A percentile compares a stretch with the other conserved stretches of the same genome.
These are phyloP conservation scores for Cossypha heuglini DNA, from an alignment of 2,797 vertebrate species.

Conservation along the genomic window DNA sequence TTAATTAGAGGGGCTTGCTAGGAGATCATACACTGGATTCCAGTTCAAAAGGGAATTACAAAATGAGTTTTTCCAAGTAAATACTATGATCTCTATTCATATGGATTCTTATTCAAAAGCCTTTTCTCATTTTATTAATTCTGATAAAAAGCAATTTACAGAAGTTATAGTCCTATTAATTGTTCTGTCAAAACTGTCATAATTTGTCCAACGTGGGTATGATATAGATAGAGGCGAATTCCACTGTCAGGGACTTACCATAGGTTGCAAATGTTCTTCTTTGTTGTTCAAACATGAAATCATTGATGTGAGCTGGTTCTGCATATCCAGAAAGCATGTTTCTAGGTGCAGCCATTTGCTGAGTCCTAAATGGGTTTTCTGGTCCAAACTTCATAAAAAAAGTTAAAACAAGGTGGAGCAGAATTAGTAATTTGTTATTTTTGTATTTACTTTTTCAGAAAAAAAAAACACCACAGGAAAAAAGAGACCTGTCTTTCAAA, in stretches of 20 bases:
- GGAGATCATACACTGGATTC: background rate
- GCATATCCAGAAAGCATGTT: constrained; percentile 98
- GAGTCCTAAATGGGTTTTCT: constrained; percentile 89
- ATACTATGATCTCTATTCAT: background rate
- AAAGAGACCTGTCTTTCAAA: background rate
- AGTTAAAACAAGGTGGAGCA: background rate
- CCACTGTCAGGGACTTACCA: constrained; percentile 75
- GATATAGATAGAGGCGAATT: background rate
- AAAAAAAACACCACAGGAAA: background rate
- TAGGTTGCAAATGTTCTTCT: constrained; percentile 95
- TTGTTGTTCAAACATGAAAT: constrained; percentile 99
- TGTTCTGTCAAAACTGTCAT: background rate
- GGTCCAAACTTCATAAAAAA: constrained; percentile 87
- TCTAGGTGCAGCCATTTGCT: constrained; percentile 97
- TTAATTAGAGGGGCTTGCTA: background rate
- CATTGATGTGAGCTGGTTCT: constrained; percentile 95
- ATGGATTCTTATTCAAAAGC: background rate
- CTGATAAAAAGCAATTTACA: background rate
- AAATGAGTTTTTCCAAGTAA: background rate
- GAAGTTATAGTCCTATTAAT: background rate
- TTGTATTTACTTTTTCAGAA: background rate
- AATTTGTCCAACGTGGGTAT: background rate
- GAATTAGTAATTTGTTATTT: background rate
- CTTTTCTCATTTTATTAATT: background rate
- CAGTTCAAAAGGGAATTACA: background rate